Conservation (phyloP, 2,113 vertebrate species). For the Sigmodon hispidus region DNA sequence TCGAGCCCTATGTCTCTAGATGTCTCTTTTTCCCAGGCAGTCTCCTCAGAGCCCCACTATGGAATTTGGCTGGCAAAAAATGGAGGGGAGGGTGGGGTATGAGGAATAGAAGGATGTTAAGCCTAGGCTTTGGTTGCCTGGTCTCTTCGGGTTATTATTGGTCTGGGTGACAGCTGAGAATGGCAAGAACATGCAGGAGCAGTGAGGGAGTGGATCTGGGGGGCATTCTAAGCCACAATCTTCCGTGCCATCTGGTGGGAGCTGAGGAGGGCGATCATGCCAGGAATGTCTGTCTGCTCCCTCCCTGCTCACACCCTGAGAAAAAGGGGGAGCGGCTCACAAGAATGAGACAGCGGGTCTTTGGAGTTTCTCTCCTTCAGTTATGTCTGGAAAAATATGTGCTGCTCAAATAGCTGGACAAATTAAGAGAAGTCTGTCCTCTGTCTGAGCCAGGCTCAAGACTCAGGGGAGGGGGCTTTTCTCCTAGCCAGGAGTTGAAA, state of each 20-base stretch:
- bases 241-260: neutral
- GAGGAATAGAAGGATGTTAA: neutral
- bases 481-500: neutral
- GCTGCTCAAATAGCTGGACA: neutral
- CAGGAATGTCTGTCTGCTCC: neutral
- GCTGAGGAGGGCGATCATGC: neutral
- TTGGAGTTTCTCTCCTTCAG: neutral
- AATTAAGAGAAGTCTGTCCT: neutral
- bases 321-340: neutral
- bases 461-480: neutral
- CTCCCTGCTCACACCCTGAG: neutral
- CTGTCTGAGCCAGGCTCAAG: neutral
- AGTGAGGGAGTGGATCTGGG: neutral
- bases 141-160: slow-evolving; percentile 33
- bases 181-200: neutral
- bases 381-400: neutral
- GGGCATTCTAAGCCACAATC: slow-evolving; percentile 23
- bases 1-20: neutral
- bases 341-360: neutral
- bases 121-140: neutral
- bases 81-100: too few species aligned
- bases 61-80: neutral
- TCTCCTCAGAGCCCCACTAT: neutral
- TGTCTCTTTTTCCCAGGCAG: neutral
- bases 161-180: slow-evolving; percentile 67